Percentiles rank a stretch among this genome's conserved stretches.
Evolutionary conservation across 2,888 invertebrate species (phyloP).

Genomic region (Pheosia gnoma): DNA sequence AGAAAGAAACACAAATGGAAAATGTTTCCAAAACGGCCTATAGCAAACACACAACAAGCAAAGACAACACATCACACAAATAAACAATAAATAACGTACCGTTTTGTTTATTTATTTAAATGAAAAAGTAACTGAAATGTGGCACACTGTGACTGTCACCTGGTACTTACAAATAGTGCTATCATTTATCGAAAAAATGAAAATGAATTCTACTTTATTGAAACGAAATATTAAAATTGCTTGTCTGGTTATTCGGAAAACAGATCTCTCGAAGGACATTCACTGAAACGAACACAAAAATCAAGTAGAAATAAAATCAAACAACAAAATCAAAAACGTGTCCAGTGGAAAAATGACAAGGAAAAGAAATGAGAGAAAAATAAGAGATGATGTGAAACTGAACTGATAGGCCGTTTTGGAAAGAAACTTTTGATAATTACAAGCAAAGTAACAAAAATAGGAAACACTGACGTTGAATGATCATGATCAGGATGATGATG

Average conservation of each 20-base stretch:
- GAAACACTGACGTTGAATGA: conserved; percentile 67
- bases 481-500: conserved; percentile 68
- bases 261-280: conserved; percentile 84
- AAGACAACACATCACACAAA: conserved; percentile 77
- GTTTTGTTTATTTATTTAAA: conserved; percentile 57
- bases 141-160: conserved; percentile 68
- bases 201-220: conserved; percentile 65
- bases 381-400: conserved; percentile 70
- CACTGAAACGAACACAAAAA: conserved; percentile 68
- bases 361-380: conserved; percentile 68
- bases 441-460: conserved; percentile 75
- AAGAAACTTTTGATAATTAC: conserved; percentile 72
- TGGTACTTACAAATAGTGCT: conserved; percentile 68
- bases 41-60: conserved; percentile 83
- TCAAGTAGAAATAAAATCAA: conserved; percentile 44
- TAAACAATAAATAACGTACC: conserved; percentile 70
- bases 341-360: conserved; percentile 71
- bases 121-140: conserved; percentile 67
- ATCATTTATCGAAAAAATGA: conserved; percentile 60
- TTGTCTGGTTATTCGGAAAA: conserved; percentile 75
- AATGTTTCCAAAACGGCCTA: conserved; percentile 83
- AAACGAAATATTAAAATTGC: conserved; percentile 60
- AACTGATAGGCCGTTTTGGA: conserved; percentile 85
- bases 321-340: conserved; percentile 56
- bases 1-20: conserved; percentile 55